Evolutionary conservation across 1,140 invertebrate species (phyloP).

Genomic region (Augochlora pura): DNA sequence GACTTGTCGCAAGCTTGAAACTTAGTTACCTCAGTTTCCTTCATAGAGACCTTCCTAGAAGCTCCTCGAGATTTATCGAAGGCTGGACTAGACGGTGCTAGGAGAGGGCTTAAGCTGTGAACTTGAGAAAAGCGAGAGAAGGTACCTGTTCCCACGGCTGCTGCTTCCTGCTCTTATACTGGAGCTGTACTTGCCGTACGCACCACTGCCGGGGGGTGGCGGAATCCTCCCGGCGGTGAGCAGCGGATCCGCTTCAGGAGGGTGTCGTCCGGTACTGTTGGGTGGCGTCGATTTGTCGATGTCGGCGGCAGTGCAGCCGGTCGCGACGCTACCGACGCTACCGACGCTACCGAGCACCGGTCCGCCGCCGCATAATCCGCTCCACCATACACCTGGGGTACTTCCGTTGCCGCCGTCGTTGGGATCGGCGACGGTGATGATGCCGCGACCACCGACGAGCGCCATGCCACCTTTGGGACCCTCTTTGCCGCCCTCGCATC

Average conservation of each 20-base stretch:
- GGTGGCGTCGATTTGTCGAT: constrained; percentile 77
- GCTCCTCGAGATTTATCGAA: too few relatives aligned
- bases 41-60: too few relatives aligned
- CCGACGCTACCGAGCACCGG: constrained; percentile 37
- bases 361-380: constrained; percentile 65
- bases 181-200: constrained; percentile 80
- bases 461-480: constrained; percentile 77
- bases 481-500: constrained; percentile 68
- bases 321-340: constrained; percentile 55
- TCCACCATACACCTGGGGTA: constrained; percentile 62
- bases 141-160: constrained; percentile 7
- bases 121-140: too few relatives aligned
- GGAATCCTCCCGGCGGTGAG: constrained; percentile 78
- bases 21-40: too few relatives aligned
- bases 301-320: constrained; percentile 73
- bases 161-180: constrained; percentile 67
- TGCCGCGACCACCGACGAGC: constrained; percentile 77
- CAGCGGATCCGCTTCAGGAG: constrained; percentile 63
- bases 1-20: too few relatives aligned
- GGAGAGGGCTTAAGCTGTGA: too few relatives aligned
- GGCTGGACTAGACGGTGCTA: not conserved
- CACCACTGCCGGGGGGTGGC: constrained; percentile 78
- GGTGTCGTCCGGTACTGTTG: constrained; percentile 67
- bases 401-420: constrained; percentile 80
- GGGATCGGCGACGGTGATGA: constrained; percentile 77